phyloP scores from a whole-genome alignment of 53 echinoderm and acorn worm species.

The Pentamera pediparva region DNA sequence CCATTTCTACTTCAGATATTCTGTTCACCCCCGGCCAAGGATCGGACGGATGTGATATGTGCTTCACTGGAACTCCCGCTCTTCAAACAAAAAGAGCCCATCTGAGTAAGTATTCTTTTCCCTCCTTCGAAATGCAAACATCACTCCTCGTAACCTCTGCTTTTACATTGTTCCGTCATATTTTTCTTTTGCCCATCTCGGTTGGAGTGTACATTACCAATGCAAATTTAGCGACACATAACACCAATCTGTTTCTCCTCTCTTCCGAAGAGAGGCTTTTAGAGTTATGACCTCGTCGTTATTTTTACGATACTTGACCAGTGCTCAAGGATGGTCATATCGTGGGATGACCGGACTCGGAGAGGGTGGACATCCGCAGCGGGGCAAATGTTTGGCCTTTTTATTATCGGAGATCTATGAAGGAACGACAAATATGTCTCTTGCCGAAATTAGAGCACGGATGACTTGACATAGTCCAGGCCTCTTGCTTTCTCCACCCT shows the following conservation, averaged over 20 bases:
- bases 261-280: slow-evolving; percentile 7
- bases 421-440: slow-evolving; percentile 27
- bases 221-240: slow-evolving; percentile 30
- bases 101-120: too few species aligned
- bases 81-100: too few species aligned
- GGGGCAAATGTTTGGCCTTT: slow-evolving; percentile 16
- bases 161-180: not conserved
- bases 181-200: slow-evolving; percentile 20
- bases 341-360: slow-evolving; percentile 5
- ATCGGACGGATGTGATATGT: too few species aligned
- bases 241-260: too few species aligned
- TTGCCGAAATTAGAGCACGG: not conserved
- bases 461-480: slow-evolving; percentile 21
- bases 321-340: not conserved
- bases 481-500: not conserved
- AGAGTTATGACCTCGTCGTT: slow-evolving; percentile 19
- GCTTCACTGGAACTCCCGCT: too few species aligned
- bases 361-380: too few species aligned
- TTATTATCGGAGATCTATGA: not conserved
- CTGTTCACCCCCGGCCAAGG: too few species aligned
- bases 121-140: too few species aligned
- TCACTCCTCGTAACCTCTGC: too few species aligned
- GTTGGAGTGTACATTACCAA: slow-evolving; percentile 26
- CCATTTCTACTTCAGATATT: too few species aligned
- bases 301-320: slow-evolving; percentile 36